Evolutionary conservation across 2,888 invertebrate genomes (phyloP), one percentile per base, ranked within the genome.

Genomic region (Celastrina argiolus): DNA sequence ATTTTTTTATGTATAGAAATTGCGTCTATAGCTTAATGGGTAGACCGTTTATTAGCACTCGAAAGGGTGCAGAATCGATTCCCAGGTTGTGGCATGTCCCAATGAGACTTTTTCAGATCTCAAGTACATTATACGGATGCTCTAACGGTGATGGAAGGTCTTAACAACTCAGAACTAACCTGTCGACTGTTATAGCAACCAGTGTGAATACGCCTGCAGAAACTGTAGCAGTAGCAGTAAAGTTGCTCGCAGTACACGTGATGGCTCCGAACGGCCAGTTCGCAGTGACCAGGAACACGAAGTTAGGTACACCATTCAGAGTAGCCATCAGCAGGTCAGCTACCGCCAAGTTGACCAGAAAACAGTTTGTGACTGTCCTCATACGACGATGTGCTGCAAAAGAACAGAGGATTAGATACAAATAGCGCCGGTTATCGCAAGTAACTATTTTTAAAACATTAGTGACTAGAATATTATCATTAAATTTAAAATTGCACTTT

Each of bases 351-450:
- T 98, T 98, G 56, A 97, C 94, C 65, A 98, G 93, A 84, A 97
- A 97, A 84, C 97, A 97, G 87, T 97, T 98, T 66, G 97, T 97
- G 8, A 97, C 96, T 1, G 97, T 97, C 69, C 97, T 87, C 96
- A 96, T 96, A 70, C 95, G 92, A 66, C 95, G 94, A 79, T 96
- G 96, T 63, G 96, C 96, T 96, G 22, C 18, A 22, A 6, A 6
- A 61, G 7, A 18, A 39, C 12, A 61, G 12, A 16, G 1, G 18
- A 12, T 31, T 34, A 59, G 12, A 31, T 6, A 16, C n/a, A 16
- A 28, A 56, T 14, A 7, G n/a, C 7, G 2, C 16, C 14, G 4
- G 14, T 14, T 10, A 39, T 3, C 10, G 34, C 34, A 36, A 36
- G n/a, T n/a, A n/a, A n/a, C n/a, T n/a, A n/a, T n/a, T n/a, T n/a